Evolutionary conservation across 2,113 vertebrate species (phyloP).

Genomic region (Tursiops truncatus): DNA sequence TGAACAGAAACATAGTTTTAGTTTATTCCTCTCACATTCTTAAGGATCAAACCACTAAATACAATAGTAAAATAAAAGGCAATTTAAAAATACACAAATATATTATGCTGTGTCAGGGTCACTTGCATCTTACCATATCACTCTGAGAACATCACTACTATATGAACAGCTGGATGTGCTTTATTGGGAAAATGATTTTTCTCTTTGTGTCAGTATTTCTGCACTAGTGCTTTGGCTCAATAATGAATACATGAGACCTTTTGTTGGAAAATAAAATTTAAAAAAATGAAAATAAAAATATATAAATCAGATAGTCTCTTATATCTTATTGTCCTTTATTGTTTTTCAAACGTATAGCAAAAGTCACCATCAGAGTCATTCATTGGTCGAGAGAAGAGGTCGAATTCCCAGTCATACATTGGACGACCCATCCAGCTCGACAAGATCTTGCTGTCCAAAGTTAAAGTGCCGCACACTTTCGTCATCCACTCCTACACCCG

Average conservation of each 20-base stretch:
- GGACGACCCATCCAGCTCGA: conserved; percentile 96
- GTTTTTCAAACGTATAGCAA: conserved; percentile 82
- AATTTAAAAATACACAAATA: neutral
- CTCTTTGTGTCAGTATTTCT: neutral
- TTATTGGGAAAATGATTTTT: neutral
- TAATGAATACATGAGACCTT: neutral
- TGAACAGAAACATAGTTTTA: neutral
- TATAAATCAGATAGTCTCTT: neutral
- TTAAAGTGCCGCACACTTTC: conserved; percentile 98
- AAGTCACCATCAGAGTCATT: conserved; percentile 92
- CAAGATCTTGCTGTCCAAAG: conserved; percentile 95
- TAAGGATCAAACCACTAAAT: neutral
- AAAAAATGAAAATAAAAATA: neutral
- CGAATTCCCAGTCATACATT: conserved; percentile 94
- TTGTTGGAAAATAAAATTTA: neutral
- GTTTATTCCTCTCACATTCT: neutral
- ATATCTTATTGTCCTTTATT: neutral
- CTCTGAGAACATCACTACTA: neutral
- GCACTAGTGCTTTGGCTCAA: neutral
- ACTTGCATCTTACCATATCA: neutral
- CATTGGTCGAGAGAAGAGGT: conserved; percentile 91
- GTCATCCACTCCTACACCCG: conserved; percentile 98
- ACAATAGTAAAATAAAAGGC: neutral
- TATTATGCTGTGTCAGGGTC: neutral
- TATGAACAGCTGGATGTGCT: neutral